Conservation (phyloP, 2,113 vertebrate species). For the Nipponia nippon region DNA sequence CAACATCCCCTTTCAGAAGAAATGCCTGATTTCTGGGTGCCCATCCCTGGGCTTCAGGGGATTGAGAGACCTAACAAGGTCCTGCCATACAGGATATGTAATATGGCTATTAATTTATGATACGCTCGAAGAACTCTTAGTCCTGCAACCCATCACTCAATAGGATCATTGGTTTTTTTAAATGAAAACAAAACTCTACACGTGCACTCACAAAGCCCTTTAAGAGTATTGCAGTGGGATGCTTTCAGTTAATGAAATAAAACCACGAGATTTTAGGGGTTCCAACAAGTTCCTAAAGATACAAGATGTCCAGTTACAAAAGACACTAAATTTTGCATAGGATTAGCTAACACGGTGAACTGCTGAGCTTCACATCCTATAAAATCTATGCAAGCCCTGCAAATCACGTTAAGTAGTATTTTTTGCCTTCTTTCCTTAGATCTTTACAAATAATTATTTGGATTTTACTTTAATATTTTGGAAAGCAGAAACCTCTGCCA, state of each 20-base stretch:
- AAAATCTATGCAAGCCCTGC: background rate
- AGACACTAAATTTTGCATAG: background rate
- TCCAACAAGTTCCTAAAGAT: background rate
- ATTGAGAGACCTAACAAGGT: background rate
- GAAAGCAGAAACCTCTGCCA: background rate
- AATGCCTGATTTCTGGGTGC: background rate
- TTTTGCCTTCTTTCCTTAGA: background rate
- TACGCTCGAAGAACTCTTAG: background rate
- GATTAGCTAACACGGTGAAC: background rate
- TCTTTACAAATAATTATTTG: background rate
- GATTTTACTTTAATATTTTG: background rate
- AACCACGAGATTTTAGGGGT: background rate
- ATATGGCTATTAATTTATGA: background rate
- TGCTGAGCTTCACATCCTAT: background rate
- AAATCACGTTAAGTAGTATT: background rate
- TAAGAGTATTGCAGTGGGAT: background rate
- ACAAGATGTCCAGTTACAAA: background rate
- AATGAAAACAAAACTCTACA: background rate
- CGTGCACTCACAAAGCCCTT: background rate
- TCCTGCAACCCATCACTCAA: background rate
- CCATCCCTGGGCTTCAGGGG: background rate
- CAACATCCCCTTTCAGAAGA: background rate
- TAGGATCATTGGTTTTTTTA: background rate
- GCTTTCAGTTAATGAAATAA: background rate
- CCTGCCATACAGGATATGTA: background rate